A percentile compares a stretch with the other conserved stretches of the same genome.
phyloP scores from a whole-genome alignment of 2,113 vertebrate genomes.

The Butastur rufipennis region DNA sequence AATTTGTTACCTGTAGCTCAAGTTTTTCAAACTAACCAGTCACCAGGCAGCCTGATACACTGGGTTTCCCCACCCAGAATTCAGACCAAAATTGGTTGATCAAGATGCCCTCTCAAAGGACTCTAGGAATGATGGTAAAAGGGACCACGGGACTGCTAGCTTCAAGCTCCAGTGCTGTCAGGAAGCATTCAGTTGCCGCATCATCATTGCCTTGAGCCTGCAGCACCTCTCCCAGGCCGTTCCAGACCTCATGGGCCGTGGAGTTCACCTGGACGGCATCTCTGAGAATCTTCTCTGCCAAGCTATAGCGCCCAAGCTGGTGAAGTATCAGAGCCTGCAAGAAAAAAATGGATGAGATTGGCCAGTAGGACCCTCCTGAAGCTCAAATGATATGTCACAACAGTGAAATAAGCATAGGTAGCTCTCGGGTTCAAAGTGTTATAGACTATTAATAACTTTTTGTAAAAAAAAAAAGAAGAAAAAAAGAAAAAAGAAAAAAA shows the following conservation, averaged over 20 bases:
- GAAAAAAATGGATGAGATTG: background rate
- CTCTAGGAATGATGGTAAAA: constrained; percentile 94
- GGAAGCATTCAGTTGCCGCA: constrained; percentile 94
- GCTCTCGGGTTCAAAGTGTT: background rate
- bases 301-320: constrained; percentile 90
- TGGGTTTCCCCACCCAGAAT: background rate
- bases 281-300: constrained; percentile 93
- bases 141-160: constrained; percentile 95
- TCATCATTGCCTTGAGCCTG: constrained; percentile 93
- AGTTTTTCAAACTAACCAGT: background rate
- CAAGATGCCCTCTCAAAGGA: constrained; percentile 76
- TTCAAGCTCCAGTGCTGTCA: constrained; percentile 95
- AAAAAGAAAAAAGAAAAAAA: no score
- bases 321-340: constrained; percentile 91
- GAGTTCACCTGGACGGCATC: constrained; percentile 97
- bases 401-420: background rate
- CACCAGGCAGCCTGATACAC: background rate
- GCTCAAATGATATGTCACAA: background rate
- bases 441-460: background rate
- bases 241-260: constrained; percentile 96
- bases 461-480: no score
- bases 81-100: background rate
- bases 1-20: background rate
- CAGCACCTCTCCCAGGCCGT: constrained; percentile 94
- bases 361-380: background rate